Base-by-base conservation (phyloP, 2,888 invertebrate species). In the Bombyx huttoni region DNA sequence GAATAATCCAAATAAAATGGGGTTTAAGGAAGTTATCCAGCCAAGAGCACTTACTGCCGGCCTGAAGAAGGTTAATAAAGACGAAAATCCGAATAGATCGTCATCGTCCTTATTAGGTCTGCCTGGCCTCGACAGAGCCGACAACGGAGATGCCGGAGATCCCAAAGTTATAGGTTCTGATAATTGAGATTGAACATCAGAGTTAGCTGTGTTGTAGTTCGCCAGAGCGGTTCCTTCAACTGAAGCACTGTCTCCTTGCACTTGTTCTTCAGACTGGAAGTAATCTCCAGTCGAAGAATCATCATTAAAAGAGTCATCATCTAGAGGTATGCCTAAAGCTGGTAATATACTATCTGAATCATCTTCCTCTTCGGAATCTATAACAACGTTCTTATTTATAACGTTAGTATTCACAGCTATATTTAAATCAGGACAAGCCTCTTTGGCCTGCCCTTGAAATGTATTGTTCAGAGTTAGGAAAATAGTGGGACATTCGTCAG, bases 371-470 rank as follows among this genome's bases (percentile, higher is more conserved):
- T 84, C 84, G 0, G 87, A 76, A 59, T 89, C 89, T 34, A 83
- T 68, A 9, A 87, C 81, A 34, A 87, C 78, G 55, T 90, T 90
- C 55, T 90, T 90, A 60, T 91, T 92, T 47, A 92, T 81, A 2
- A 92, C 88, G 63, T 93, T 92, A 0, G 93, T 92, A 58, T 93
- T 93, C 2, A 93, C 91, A 13, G 92, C 91, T 53, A 93, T 91
- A 66, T 92, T 93, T 55, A 93, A 75, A 77, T 93, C 93, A 0
- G 92, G 91, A 62, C 93, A 93, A 6, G 89, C 92, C 62, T 91
- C 90, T 69, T 92, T 92, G 49, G 84, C 89, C 66, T 91, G 89
- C 7, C 88, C 85, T 77, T 75, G 90, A 69, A 84, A 88, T 34
- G 79, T 90, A 58, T 78, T 91, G 64, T 78, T 90, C 54, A 86